Base-by-base conservation (phyloP, 2,797 vertebrate species). In the Melanotaenia pygmaea region DNA sequence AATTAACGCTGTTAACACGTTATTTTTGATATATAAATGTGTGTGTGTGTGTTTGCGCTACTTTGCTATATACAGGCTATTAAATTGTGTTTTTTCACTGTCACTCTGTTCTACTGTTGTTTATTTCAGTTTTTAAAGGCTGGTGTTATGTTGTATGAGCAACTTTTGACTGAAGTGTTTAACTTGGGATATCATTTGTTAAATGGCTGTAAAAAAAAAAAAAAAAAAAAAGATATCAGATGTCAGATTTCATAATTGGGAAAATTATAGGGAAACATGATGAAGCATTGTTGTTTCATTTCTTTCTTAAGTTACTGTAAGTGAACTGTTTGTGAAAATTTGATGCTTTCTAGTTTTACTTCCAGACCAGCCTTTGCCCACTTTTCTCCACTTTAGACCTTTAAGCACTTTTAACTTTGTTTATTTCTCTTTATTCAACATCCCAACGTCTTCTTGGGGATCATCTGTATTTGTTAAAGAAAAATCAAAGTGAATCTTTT, bases 321-420 rank as follows among this genome's bases (percentile, higher is more conserved):
- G 16, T 43, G 14, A 43, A 43, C 20, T 22, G 9, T n/a, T 47
- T 2, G 3, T n/a, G n/a, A 50, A 7, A 22, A 5, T 50, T 50
- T 50, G n/a, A n/a, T 50, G 69, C 22, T 64, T 70, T 59, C 59
- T 65, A 70, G 75, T 71, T 84, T 77, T 45, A n/a, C 65, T 34
- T 79, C 57, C 64, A 69, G 40, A 64, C 74, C 64, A 22, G 35
- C 28, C 80, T 64, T 61, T 71, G 70, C 63, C 12, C 10, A 4
- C 24, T 40, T 77, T 82, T 70, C 60, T 76, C 67, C 11, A 37
- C 67, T 57, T 72, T 34, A 34, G 7, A 34, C 28, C 4, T 34
- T 18, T 35, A 18, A 30, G 13, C n/a, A 34, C 16, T 32, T 58
- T 20, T 18, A n/a, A 34, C 5, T 12, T 5, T 0, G 10, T 37